Evolutionary conservation across 1,140 invertebrate genomes (phyloP).

Genomic region (Dendrolimus punctatus): DNA sequence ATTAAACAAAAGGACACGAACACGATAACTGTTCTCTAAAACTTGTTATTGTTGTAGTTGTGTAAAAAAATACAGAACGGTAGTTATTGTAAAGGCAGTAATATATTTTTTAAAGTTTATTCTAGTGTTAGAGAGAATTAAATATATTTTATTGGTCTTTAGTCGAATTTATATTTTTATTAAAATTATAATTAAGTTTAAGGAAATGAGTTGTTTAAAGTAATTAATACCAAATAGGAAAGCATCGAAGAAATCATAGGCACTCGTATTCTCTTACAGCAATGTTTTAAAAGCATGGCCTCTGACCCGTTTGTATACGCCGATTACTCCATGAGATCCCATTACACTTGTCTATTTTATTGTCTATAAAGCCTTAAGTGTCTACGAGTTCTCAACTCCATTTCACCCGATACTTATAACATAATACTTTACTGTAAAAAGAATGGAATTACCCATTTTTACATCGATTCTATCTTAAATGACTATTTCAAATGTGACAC

Average conservation of each 20-base stretch:
- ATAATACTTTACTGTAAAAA: conserved; percentile 19
- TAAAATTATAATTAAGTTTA: neutral
- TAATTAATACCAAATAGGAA: too few relatives aligned
- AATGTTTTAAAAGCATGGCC: conserved; percentile 32
- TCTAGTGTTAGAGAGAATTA: too few relatives aligned
- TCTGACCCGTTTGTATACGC: conserved; percentile 39
- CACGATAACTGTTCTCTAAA: too few relatives aligned
- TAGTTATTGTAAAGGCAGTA: too few relatives aligned
- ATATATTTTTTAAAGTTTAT: too few relatives aligned
- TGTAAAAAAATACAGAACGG: too few relatives aligned
- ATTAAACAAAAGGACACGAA: too few relatives aligned
- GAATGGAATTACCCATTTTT: conserved; percentile 18
- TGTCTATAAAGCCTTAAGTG: conserved; percentile 49
- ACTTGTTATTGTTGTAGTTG: too few relatives aligned
- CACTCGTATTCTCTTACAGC: conserved; percentile 15
- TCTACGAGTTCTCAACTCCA: conserved; percentile 33
- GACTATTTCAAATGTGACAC: conserved; percentile 20
- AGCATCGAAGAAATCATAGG: too few relatives aligned
- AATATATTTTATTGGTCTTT: too few relatives aligned
- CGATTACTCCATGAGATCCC: conserved; percentile 35
- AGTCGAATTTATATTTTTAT: neutral
- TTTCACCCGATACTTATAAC: conserved; percentile 16
- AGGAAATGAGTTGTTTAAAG: too few relatives aligned
- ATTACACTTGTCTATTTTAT: conserved; percentile 57
- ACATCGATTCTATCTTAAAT: conserved; percentile 22